Conservation (phyloP, 2,797 vertebrate species). For the Austrolebias charrua region DNA sequence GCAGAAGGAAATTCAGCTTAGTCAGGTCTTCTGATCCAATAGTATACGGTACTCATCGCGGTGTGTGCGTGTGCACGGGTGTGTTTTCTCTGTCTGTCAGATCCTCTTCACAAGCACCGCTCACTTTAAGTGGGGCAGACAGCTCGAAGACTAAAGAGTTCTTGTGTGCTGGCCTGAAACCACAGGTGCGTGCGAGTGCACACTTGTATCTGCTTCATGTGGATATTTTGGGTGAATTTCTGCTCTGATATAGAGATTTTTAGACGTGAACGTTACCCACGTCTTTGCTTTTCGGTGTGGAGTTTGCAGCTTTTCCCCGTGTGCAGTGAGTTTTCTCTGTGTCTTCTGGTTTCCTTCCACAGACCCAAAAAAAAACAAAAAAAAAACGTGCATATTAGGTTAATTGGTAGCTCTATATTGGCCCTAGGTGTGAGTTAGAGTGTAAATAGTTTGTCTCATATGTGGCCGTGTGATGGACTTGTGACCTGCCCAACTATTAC, state of each 20-base stretch:
- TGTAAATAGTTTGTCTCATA: no score
- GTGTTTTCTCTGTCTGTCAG: constrained; percentile 72
- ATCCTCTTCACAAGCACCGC: constrained; percentile 69
- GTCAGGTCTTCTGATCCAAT: constrained; percentile 77
- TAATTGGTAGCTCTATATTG: no score
- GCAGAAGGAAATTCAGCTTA: constrained; percentile 78
- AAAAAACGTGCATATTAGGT: no score
- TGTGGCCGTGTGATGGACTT: no score
- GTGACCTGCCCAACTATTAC: no score
- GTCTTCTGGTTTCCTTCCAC: no score
- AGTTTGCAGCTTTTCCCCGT: no score
- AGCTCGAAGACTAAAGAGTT: constrained; percentile 70
- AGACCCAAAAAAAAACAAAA: no score
- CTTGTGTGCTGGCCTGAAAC: constrained; percentile 68
- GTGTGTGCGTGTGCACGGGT: constrained; percentile 41
- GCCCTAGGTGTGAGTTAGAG: no score
- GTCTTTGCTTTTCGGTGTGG: no score
- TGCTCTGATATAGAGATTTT: constrained; percentile 32
- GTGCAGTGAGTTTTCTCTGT: no score
- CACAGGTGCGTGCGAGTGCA: constrained; percentile 64
- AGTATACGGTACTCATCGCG: constrained; percentile 67
- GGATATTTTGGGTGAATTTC: constrained; percentile 23
- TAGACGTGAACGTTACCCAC: constrained; percentile 6
- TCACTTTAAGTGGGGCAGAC: constrained; percentile 75
- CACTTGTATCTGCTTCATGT: constrained; percentile 31